phyloP scores from a whole-genome alignment of 2,797 vertebrate genomes.

The Hydrophis major region DNA sequence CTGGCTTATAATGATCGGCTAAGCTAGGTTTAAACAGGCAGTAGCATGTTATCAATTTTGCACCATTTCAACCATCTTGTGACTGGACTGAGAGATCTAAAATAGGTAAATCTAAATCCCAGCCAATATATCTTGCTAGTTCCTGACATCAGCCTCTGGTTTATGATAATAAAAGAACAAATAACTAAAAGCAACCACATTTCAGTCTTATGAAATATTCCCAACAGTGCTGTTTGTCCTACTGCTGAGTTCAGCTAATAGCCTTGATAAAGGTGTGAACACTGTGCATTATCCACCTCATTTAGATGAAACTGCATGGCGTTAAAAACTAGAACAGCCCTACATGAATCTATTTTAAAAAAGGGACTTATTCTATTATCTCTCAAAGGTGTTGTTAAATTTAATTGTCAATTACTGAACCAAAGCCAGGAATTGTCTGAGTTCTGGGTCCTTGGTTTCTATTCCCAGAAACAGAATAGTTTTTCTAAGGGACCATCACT shows the following conservation, averaged over 20 bases:
- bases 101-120: not conserved
- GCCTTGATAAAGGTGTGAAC: not conserved
- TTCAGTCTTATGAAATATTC: slow-evolving; percentile 25
- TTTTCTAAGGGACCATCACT: not conserved
- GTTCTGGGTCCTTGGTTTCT: not conserved
- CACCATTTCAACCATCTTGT: not conserved
- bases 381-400: slow-evolving; percentile 59
- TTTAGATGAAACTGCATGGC: not conserved
- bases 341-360: slow-evolving; percentile 41
- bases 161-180: slow-evolving; percentile 19
- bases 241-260: slow-evolving; percentile 28
- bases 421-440: not conserved
- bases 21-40: not conserved
- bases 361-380: slow-evolving; percentile 28
- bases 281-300: not conserved
- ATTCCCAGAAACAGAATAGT: not conserved
- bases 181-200: not conserved
- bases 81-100: not conserved
- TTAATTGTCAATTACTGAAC: slow-evolving; percentile 53
- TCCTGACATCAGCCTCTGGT: slow-evolving; percentile 9
- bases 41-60: not conserved
- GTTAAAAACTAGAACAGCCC: slow-evolving; percentile 14
- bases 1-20: not conserved
- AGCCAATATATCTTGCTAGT: not conserved
- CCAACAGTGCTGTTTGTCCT: slow-evolving; percentile 26